phyloP scores from a whole-genome alignment of 2,888 invertebrate genomes.

The Eutolmus rufibarbis region DNA sequence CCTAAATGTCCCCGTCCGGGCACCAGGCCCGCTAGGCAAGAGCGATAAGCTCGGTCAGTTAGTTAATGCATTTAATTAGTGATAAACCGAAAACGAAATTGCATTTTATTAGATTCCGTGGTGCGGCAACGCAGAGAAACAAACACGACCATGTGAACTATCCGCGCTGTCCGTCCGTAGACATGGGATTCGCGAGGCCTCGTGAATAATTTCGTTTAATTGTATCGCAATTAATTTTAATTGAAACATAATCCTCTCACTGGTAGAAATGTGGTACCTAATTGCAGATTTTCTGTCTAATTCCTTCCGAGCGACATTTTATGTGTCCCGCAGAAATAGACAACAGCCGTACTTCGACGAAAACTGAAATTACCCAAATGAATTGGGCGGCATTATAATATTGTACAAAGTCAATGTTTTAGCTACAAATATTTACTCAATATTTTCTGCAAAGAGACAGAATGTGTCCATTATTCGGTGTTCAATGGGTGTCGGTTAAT shows the following conservation, averaged over 20 bases:
- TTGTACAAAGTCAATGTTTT: not conserved
- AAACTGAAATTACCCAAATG: constrained; percentile 7
- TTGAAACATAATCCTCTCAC: constrained; percentile 33
- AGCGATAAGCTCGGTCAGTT: constrained; percentile 27
- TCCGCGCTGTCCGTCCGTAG: not conserved
- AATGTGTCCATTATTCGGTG: not conserved
- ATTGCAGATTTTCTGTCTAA: constrained; percentile 25
- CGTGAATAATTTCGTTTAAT: constrained; percentile 33
- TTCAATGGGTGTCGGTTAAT: constrained; percentile 18
- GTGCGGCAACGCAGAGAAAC: not conserved
- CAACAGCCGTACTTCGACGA: not conserved
- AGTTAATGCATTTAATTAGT: constrained; percentile 42
- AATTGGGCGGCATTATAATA: not conserved
- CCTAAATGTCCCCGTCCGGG: not conserved
- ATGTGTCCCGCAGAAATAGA: not conserved
- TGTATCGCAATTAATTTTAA: constrained; percentile 38
- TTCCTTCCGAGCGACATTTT: not conserved
- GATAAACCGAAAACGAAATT: constrained; percentile 41
- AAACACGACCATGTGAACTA: not conserved
- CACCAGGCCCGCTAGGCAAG: not conserved
- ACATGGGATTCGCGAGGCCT: not conserved
- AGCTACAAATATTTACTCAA: constrained; percentile 15
- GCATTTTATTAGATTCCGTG: constrained; percentile 35
- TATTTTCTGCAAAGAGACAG: not conserved
- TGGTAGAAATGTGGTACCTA: constrained; percentile 1